Conservation (phyloP, 2,888 invertebrate genomes). For the Agrochola lota region DNA sequence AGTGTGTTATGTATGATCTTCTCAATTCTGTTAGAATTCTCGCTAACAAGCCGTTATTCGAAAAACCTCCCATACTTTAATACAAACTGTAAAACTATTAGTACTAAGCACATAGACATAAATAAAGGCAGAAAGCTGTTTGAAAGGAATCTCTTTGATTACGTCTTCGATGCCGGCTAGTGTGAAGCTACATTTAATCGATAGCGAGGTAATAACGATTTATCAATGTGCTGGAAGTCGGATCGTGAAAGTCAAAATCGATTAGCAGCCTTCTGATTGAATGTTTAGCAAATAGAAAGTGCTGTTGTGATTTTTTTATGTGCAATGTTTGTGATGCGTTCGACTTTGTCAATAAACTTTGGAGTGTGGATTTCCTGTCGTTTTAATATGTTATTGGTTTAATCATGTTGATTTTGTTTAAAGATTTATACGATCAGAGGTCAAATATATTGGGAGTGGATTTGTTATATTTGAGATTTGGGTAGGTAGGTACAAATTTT, state of each 20-base stretch:
- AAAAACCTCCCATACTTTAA: background rate
- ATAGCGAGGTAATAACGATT: conserved; percentile 68
- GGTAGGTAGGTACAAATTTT: background rate
- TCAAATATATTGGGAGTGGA: background rate
- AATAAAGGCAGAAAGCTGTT: conserved; percentile 63
- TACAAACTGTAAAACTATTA: conserved; percentile 13
- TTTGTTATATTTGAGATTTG: no score
- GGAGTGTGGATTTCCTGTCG: conserved; percentile 18
- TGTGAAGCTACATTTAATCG: conserved; percentile 65
- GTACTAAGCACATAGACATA: conserved; percentile 29
- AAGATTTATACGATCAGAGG: background rate
- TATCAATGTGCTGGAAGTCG: conserved; percentile 68
- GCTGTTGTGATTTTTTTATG: conserved; percentile 36
- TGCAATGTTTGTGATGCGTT: conserved; percentile 47
- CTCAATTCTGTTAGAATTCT: background rate
- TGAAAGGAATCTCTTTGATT: conserved; percentile 67
- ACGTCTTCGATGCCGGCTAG: conserved; percentile 54
- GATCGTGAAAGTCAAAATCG: conserved; percentile 77
- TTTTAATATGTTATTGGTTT: background rate
- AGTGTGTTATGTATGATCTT: background rate
- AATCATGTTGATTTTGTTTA: conserved; percentile 19
- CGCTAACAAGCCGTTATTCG: background rate
- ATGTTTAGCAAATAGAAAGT: conserved; percentile 68
- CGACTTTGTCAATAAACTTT: conserved; percentile 38
- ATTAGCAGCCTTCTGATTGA: conserved; percentile 69